Base-by-base conservation (phyloP, 1,140 invertebrate genomes). In the Chelonus insularis region DNA sequence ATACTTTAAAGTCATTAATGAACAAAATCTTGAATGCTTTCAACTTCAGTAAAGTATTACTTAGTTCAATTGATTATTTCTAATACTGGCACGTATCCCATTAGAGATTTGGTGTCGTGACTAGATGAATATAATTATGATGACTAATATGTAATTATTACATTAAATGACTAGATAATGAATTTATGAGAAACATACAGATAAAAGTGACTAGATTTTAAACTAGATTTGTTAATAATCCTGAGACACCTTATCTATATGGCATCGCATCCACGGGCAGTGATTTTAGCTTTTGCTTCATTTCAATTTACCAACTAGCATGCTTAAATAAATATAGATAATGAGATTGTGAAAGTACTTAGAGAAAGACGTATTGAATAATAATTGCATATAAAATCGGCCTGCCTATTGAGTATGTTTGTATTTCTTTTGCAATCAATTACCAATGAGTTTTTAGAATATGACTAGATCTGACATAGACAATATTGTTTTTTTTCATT, bases 11-110 rank as follows among this genome's bases (percentile, higher is more conserved):
- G 8, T 55, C 16, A 4, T 21, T 2, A 37, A 18, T 50, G 8
- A 12, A 51, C 48, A 55, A 16, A 39, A 41, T 39, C 4, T 54
- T 41, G 37, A 39, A 6, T 39, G 37, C 1, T 11, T 39, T 2
- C n/a, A 5, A 9, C 16, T 43, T 5, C 36, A n/a, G 36, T 14
- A 5, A 39, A 39, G 16, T 18, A 7, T 18, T 4, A 8, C 41
- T 32, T 0, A 29, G 37, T 4, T 43, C 62, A 61, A n/a, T n/a
- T n/a, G n/a, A n/a, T 48, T 60, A 56, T 45, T 37, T 64, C 45
- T 63, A 57, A 69, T 64, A 74, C 72, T 74, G 72, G 68, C 72
- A 73, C 70, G 32, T 66, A 69, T 66, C 72, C 72, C 68, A 59
- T 64, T 51, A 20, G 23, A 12, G 34, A 34, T 16, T 59, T 50